These are phyloP conservation scores for Catocala nupta DNA, from an alignment of 2,888 invertebrate species.

Conservation along the genomic window DNA sequence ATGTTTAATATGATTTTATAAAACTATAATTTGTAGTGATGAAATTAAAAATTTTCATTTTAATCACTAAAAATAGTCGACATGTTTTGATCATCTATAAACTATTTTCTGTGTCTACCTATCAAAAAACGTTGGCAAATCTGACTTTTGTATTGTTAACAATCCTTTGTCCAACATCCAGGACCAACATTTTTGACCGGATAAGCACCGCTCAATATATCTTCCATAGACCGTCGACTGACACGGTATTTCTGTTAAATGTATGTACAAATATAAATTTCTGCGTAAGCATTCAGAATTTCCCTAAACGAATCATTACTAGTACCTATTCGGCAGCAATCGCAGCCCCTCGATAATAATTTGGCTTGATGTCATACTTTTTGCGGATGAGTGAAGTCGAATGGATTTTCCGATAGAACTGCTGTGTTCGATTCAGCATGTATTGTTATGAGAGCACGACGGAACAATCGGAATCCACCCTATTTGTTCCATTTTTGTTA, in stretches of 20 bases:
- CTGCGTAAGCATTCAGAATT: constrained; percentile 28
- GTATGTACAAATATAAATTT: constrained; percentile 38
- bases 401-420: constrained; percentile 84
- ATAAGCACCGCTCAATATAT: neutral
- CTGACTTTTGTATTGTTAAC: too few relatives aligned
- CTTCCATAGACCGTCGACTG: neutral
- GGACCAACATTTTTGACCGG: constrained; percentile 15
- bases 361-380: constrained; percentile 80
- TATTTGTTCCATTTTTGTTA: constrained; percentile 65
- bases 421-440: constrained; percentile 66
- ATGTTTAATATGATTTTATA: too few relatives aligned
- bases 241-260: constrained; percentile 12
- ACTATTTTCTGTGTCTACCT: too few relatives aligned
- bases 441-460: constrained; percentile 65
- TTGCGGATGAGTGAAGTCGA: constrained; percentile 77
- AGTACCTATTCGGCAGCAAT: constrained; percentile 58
- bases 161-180: neutral
- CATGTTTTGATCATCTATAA: too few relatives aligned
- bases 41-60: too few relatives aligned
- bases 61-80: too few relatives aligned
- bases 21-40: too few relatives aligned
- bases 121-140: too few relatives aligned
- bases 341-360: constrained; percentile 73
- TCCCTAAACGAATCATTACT: constrained; percentile 57
- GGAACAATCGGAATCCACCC: constrained; percentile 72